Percentiles rank a stretch among this genome's conserved stretches.
These are phyloP conservation scores for Epinotia demarniana DNA, from an alignment of 2,888 invertebrate species.

Conservation along the genomic window DNA sequence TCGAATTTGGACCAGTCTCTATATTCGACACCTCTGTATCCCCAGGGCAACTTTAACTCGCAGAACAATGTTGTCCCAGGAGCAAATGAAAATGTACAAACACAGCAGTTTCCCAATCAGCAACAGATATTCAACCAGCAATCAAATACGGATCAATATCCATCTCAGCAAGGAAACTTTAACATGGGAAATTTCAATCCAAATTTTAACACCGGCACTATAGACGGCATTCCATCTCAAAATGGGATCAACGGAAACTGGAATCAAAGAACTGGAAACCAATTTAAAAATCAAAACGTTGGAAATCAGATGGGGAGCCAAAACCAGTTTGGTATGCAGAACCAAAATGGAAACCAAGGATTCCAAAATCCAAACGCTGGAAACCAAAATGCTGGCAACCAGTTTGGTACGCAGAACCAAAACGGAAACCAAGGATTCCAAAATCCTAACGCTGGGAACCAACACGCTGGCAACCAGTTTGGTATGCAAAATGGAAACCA, in stretches of 20 bases:
- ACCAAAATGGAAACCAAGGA: conserved; percentile 8
- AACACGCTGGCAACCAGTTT: not conserved
- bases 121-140: conserved; percentile 21
- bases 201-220: conserved; percentile 46
- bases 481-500: conserved; percentile 23
- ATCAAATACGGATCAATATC: conserved; percentile 32
- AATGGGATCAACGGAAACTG: conserved; percentile 6
- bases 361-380: not conserved
- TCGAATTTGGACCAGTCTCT: conserved; percentile 8
- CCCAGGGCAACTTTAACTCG: conserved; percentile 13
- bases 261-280: conserved; percentile 17
- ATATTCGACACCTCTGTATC: conserved; percentile 3
- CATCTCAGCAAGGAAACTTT: conserved; percentile 28
- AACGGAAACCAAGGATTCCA: not conserved
- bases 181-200: conserved; percentile 27
- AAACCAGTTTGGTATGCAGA: not conserved
- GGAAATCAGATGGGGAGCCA: not conserved
- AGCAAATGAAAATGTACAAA: not conserved
- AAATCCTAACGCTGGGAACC: not conserved
- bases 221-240: conserved; percentile 47
- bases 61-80: conserved; percentile 3
- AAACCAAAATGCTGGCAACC: not conserved
- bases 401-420: not conserved
- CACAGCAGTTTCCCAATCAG: conserved; percentile 41
- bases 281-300: not conserved